Percentiles rank a stretch among this genome's conserved stretches.
phyloP scores from a whole-genome alignment of 2,113 vertebrate species.

The Trachemys scripta region DNA sequence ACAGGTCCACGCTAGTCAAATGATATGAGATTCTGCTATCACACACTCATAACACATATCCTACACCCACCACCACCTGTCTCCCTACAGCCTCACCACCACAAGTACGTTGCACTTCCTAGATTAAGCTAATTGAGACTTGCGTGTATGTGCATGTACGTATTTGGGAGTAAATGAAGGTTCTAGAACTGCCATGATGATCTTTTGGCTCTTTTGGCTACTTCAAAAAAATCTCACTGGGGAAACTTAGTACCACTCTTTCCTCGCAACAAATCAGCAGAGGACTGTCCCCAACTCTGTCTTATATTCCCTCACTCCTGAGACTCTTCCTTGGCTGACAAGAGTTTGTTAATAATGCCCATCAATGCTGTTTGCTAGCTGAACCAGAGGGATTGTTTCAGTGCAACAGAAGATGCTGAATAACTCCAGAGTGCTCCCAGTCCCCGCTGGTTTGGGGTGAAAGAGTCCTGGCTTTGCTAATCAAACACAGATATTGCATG shows the following conservation, averaged over 20 bases:
- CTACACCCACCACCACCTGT: neutral
- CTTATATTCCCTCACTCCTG: neutral
- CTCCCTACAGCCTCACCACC: neutral
- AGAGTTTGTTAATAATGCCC: fast-evolving
- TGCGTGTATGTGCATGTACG: neutral
- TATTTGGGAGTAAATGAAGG: neutral
- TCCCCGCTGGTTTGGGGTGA: neutral
- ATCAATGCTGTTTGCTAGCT: neutral
- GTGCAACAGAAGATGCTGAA: neutral
- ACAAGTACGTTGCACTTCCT: neutral
- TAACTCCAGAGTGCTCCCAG: neutral
- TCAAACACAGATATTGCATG: neutral
- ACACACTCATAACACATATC: neutral
- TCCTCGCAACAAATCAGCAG: neutral
- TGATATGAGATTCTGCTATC: neutral
- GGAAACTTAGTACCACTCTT: neutral
- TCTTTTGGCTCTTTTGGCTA: neutral
- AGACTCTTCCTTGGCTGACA: neutral
- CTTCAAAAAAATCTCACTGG: neutral
- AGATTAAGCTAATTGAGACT: neutral
- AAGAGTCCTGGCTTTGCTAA: neutral
- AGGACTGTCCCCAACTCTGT: neutral
- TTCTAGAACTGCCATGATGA: neutral
- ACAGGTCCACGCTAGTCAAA: neutral
- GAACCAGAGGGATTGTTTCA: neutral